Evolutionary conservation across 2,888 invertebrate genomes (phyloP), one percentile per base, ranked within the genome.

Genomic region (Byasa hedistus): DNA sequence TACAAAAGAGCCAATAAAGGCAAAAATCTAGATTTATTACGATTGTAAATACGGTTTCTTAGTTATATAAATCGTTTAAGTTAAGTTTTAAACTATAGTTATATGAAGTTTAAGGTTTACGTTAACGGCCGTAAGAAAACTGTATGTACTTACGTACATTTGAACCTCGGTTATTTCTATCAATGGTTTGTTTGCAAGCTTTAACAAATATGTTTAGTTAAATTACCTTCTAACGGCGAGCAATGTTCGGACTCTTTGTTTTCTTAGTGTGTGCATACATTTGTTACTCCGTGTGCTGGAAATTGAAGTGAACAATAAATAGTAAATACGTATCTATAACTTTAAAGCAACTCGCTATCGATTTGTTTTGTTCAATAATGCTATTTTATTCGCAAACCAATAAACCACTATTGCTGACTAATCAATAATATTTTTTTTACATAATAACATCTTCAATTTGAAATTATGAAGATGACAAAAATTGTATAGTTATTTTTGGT

Each of bases 191-290:
- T 63, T 55, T 66, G 66, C 57, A 12, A 62, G 52, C 44, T 55
- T 62, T 59, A 63, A 59, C 62, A 66, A 63, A 66, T 66, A 63
- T 66, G 66, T 66, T 63, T 56, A 66, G 62, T 66, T 63, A 66
- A 66, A 66, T 66, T 66, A 63, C 58, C 66, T 63, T 59, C 44
- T 27, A 63, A 66, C 62, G 59, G 66, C 55, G 23, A 63, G 58
- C 32, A 56, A 48, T 62, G 62, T 62, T 63, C 58, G 48, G 32
- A 48, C n/a, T 63, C 62, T 56, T 66, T 63, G 66, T 66, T 63
- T 62, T 62, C 59, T 66, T 48, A 66, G 36, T 59, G 55, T 36
- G 48, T 51, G 59, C 59, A 65, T 36, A 59, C 55, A 59, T 59
- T 55, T 55, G 66, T 59, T 66, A 59, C 62, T 36, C 59, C 32